Evolutionary conservation across 2,113 vertebrate genomes (phyloP), one percentile per base, ranked within the genome.

Genomic region (Peromyscus maniculatus): DNA sequence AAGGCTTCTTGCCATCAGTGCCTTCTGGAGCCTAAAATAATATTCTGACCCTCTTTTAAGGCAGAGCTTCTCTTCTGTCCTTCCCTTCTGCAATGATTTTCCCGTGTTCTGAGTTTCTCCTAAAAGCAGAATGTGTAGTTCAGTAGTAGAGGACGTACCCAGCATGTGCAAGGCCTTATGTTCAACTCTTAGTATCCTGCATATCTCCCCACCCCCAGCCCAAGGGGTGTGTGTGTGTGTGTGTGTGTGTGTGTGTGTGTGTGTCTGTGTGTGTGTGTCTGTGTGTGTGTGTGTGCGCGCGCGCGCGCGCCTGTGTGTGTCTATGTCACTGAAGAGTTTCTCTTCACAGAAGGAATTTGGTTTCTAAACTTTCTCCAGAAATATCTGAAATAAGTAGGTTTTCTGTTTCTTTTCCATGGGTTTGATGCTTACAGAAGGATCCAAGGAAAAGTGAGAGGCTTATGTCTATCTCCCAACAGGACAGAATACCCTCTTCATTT

Each of bases 371-470:
- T 12, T 67, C 31, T 55, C 33, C 15, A 91, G n/a, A 82, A 77
- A 82, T 43, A 86, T 43, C 21, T 77, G 15, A 97, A 88, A n/a
- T 88, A 88, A 87, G 49, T 33, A 96, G 10, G 17, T 66, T 82
- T 92, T 89, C 26, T 78, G n/a, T 36, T 3, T 4, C 33, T 55
- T 31, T 21, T n/a, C 19, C 16, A 57, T 1, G 89, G 52, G 64
- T 92, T 43, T 90, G 46, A 67, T 33, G 75, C 43, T 74, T 92
- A 66, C 64, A 86, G 43, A 88, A 88, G n/a, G 5, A 39, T 59
- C 33, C 82, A 9, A 87, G 24, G 39, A 75, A 89, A 79, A n/a
- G 8, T 0, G 28, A 52, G 59, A 52, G 36, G 19, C 31, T 87
- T 83, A 67, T 21, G 33, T 36, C 39, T 80, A 8, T n/a, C 13